Evolutionary conservation across 2,797 vertebrate species (phyloP), one percentile per base, ranked within the genome.

Genomic region (Sebastolobus altivelis): DNA sequence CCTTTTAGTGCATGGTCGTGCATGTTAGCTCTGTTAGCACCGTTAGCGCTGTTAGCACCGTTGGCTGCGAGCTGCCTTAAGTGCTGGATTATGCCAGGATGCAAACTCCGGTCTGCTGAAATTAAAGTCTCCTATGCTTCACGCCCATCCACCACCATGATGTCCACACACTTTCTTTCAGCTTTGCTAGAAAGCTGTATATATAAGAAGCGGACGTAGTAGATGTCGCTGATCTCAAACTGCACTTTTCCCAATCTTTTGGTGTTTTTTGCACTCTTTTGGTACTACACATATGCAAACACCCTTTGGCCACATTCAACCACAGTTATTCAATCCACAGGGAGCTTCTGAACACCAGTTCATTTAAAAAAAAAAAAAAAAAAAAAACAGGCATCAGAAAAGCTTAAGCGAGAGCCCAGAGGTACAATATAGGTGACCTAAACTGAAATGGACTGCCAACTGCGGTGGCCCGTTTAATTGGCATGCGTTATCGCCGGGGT

Each of bases 401-500:
- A 86, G 73, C 43, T 62, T 38, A 10, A 68, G 52, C n/a, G 14
- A 37, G 67, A 78, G 77, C 80, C 82, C 59, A 60, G 54, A 68
- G 79, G 75, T 85, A 58, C 74, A 82, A 66, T 71, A 79, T 0
- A 25, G 71, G 77, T 49, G 78, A 90, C 76, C 18, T 77, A 27
- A 82, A 62, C 72, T 29, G 61, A 38, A 63, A 33, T 27, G 79
- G 67, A 75, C 76, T 79, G 70, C 76, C 79, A 80, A 66, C 73
- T 71, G 77, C 70, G 74, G 60, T 27, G 61, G 77, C 75, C 56
- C 13, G 65, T 90, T 79, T 87, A 78, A 87, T 88, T 90, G 90
- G 82, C 61, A 76, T 70, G 58, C 18, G 70, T 86, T 89, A 88
- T 90, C 83, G 16, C 38, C 10, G 3, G 35, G 75, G 83, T 84